Evolutionary conservation across 2,888 invertebrate genomes (phyloP), one percentile per base, ranked within the genome.

Genomic region (Elmis aenea): DNA sequence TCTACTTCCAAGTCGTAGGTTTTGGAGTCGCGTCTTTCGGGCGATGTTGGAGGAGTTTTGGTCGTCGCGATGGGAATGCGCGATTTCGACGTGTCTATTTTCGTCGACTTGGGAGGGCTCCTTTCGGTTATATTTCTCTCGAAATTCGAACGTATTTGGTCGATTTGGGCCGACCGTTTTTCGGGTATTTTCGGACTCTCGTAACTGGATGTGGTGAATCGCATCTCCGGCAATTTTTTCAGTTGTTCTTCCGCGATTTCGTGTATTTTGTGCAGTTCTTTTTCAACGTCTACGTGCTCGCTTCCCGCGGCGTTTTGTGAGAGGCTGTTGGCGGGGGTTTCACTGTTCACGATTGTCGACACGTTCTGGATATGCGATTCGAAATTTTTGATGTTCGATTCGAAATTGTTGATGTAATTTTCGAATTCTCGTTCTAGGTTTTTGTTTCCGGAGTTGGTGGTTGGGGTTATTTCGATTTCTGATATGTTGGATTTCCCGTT

Each of bases 181-280:
- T 76, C 77, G 24, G 77, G 75, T 1, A 73, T 71, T 45, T 72
- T 74, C 45, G 73, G 70, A 48, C 73, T 70, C 68, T 79, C 78
- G 55, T 79, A 79, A 6, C 77, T 79, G 0, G 79, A 75, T 14
- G 79, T 79, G 11, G 77, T 71, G 62, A 79, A 79, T 57, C 77
- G 72, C 46, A 79, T 79, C 51, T 75, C 74, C 41, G 75, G 67
- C 13, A 68, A 42, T 43, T 66, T 68, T 46, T 67, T 67, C 27
- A 67, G 49, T 38, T 67, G 65, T 41, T 66, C 65, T 36, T 67
- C 66, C 1, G 61, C 67, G 20, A 67, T 62, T 46, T 67, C 65
- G 26, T 66, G 63, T 12, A 66, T 65, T 51, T 66, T 66, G 30
- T 59, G 54, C 14, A 61, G 36, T 37, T 66, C 66, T 29, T 59